These are phyloP conservation scores for Troilus luridus DNA, from an alignment of 2,888 invertebrate species.

Conservation along the genomic window DNA sequence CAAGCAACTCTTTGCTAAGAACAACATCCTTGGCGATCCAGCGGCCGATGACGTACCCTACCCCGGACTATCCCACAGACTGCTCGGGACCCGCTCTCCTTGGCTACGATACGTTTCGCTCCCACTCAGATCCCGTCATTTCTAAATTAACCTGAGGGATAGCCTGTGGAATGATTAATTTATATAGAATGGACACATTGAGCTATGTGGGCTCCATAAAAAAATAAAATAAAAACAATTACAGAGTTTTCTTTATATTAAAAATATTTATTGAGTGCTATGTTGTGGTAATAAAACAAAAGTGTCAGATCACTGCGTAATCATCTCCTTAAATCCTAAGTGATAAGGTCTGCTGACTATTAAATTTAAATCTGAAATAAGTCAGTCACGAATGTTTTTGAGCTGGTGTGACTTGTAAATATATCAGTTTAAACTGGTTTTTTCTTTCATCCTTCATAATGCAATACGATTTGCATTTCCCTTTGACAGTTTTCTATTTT, in stretches of 20 bases:
- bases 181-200: background rate
- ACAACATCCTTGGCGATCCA: background rate
- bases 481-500: too few species aligned
- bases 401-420: too few species aligned
- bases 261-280: too few species aligned
- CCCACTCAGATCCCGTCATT: conserved; percentile 26
- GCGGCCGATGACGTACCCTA: conserved; percentile 5
- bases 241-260: background rate
- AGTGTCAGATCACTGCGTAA: too few species aligned
- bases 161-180: background rate
- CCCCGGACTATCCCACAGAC: conserved; percentile 6
- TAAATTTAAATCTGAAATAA: too few species aligned
- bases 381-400: too few species aligned
- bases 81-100: conserved; percentile 35
- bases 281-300: too few species aligned
- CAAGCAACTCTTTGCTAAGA: background rate
- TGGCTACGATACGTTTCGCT: background rate
- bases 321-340: too few species aligned
- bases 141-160: background rate
- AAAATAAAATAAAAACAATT: background rate
- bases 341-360: too few species aligned
- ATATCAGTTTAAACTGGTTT: too few species aligned
- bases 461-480: too few species aligned
- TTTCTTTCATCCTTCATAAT: too few species aligned
- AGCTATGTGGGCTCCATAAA: background rate